Evolutionary conservation across 1,140 invertebrate species (phyloP), one percentile per base, ranked within the genome.

Genomic region (Onthophagus taurus): DNA sequence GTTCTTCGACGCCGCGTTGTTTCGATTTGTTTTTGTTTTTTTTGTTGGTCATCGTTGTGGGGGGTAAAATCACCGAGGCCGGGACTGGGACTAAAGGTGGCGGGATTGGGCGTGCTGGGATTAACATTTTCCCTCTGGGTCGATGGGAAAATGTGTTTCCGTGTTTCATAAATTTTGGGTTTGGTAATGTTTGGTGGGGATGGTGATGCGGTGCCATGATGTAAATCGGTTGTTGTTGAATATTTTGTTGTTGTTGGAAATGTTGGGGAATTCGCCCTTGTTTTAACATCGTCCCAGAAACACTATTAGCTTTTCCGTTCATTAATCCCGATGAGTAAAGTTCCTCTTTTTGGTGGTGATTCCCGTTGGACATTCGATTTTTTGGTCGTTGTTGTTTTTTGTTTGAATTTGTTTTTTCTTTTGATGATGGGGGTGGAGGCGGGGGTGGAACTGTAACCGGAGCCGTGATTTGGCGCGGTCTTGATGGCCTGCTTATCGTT

Each of bases 401-500:
- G 18, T n/a, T 36, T 36, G 13, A 36, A 20, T 12, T n/a, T 18
- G 54, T 53, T 46, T 73, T 74, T n/a, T 26, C n/a, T 44, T 74
- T 74, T 47, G 77, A 75, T 51, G 79, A 77, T 50, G 71, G 71
- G 26, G 69, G 64, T 9, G 58, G 79, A 0, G 82, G 79, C 0
- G 83, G 88, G 17, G 85, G 86, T 2, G 86, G 85, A 8, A 82
- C 77, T 1, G 83, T 78, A 4, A 85, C 77, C 0, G 86, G 80
- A 42, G 83, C 72, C 24, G 79, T 71, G 39, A 87, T 80, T 67
- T 89, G 89, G 6, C 89, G 72, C 0, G 87, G 87, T 33, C 87
- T 68, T 16, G 78, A 75, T 2, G 86, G 84, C 45, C 84, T 75
- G 6, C 80, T 74, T 50, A 87, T 73, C 13, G 88, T 85, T 13